Base-by-base conservation (phyloP, 1,140 invertebrate species). In the Drosophila sturtevanti region DNA sequence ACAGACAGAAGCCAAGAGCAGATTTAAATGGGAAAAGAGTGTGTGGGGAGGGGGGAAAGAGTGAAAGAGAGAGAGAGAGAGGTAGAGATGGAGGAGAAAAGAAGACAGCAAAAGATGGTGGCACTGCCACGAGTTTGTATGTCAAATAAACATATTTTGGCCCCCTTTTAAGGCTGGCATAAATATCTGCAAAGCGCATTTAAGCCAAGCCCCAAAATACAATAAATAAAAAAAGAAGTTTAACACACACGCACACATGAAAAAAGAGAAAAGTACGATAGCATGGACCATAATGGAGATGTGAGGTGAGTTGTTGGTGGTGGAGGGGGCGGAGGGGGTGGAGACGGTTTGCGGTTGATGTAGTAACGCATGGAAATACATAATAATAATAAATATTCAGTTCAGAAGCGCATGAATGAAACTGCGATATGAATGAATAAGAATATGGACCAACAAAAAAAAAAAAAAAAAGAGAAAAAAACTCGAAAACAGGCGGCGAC, bases 111-210 rank as follows among this genome's bases (percentile, higher is more conserved):
- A 24, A 31, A 31, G 27, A 31, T 31, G 14, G 41, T 44, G 16
- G 16, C 41, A 9, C 41, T 18, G 41, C 41, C 18, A 9, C 4
- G 9, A 21, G 41, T 48, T 27, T 69, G 81, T 78, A 70, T 66
- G 84, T 66, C 71, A 87, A 74, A 89, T 84, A 84, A 80, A 77
- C 79, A 89, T 89, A 89, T 89, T 89, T 89, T 48, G 76, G 56
- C 69, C 67, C 66, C 55, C 67, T 60, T 66, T 68, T 60, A 86
- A 80, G 69, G 71, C 68, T 70, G 84, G 68, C 80, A 89, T 89
- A 89, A 89, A 89, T 89, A 89, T 84, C 77, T 84, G 85, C 76
- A 89, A 89, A 89, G 84, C 85, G 85, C 85, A 89, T 89, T 89
- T 89, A 89, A 89, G 86, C 84, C 77, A 67, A 51, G 64, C 67